Conservation (phyloP, 35 echinoderm and acorn worm genomes). For the Lytechinus pictus region DNA sequence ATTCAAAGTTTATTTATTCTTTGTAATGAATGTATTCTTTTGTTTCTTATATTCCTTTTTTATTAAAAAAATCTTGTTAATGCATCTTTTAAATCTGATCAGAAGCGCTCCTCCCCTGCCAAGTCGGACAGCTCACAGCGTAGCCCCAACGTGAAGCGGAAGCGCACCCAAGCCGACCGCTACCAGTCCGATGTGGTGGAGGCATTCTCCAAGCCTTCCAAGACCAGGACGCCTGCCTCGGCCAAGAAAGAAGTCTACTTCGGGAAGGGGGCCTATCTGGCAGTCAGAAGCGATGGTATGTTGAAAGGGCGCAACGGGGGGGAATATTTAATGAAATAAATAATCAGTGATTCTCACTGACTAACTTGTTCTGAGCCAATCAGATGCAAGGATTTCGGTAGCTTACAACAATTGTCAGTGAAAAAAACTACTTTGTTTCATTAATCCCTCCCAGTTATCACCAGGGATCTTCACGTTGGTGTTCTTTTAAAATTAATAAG, state of each 20-base stretch:
- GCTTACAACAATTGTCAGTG: no score
- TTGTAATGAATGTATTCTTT: no score
- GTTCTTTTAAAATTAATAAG: no score
- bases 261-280: slow-evolving; percentile 80
- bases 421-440: no score
- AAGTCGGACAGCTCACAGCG: slow-evolving; percentile 43
- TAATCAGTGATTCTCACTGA: no score
- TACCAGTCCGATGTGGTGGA: slow-evolving; percentile 98
- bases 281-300: slow-evolving; percentile 85
- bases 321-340: no score
- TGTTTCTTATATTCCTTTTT: neutral
- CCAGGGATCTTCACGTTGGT: no score
- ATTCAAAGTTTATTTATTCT: no score
- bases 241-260: slow-evolving; percentile 87
- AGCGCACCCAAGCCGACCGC: slow-evolving; percentile 82
- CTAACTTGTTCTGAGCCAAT: no score
- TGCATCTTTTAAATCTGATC: neutral
- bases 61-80: neutral
- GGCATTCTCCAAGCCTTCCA: slow-evolving; percentile 74
- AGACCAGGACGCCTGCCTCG: slow-evolving; percentile 54
- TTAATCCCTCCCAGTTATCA: no score
- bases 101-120: slow-evolving; percentile 34
- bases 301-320: neutral
- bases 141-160: slow-evolving; percentile 84
- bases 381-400: no score